These are phyloP conservation scores for Zaprionus nigranus DNA, from an alignment of 1,140 invertebrate species.

Conservation along the genomic window DNA sequence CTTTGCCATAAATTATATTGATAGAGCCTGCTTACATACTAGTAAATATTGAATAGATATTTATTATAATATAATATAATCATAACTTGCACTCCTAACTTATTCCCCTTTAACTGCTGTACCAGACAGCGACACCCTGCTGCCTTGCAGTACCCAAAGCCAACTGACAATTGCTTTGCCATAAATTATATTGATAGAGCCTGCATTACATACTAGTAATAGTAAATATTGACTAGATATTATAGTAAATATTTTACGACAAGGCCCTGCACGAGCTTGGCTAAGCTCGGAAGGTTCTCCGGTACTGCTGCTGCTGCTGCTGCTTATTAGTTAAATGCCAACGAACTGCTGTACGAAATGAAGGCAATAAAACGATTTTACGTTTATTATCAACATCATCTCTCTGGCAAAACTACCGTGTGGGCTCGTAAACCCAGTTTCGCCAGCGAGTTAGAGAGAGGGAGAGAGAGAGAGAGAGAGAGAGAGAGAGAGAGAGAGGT, in stretches of 20 bases:
- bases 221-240: slow-evolving; percentile 5
- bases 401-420: slow-evolving; percentile 20
- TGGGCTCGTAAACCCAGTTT: slow-evolving; percentile 56
- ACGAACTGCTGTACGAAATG: slow-evolving; percentile 31
- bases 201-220: not conserved
- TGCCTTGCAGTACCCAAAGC: not conserved
- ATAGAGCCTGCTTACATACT: too few species aligned
- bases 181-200: not conserved
- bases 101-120: too few species aligned
- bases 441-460: slow-evolving; percentile 13
- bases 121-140: not conserved
- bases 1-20: too few species aligned
- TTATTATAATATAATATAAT: too few species aligned
- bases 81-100: not conserved
- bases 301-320: not conserved
- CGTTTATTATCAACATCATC: slow-evolving; percentile 56
- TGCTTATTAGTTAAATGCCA: slow-evolving; percentile 59
- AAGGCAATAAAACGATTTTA: slow-evolving; percentile 57
- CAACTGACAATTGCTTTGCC: not conserved
- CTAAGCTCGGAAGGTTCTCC: not conserved
- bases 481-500: not conserved
- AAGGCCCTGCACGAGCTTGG: not conserved
- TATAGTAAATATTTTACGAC: slow-evolving; percentile 10
- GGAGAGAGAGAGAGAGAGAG: not conserved
- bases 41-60: too few species aligned